A percentile compares a stretch with the other conserved stretches of the same genome.
Evolutionary conservation across 2,113 vertebrate species (phyloP).

Genomic region (Mesoclemmys tuberculata): DNA sequence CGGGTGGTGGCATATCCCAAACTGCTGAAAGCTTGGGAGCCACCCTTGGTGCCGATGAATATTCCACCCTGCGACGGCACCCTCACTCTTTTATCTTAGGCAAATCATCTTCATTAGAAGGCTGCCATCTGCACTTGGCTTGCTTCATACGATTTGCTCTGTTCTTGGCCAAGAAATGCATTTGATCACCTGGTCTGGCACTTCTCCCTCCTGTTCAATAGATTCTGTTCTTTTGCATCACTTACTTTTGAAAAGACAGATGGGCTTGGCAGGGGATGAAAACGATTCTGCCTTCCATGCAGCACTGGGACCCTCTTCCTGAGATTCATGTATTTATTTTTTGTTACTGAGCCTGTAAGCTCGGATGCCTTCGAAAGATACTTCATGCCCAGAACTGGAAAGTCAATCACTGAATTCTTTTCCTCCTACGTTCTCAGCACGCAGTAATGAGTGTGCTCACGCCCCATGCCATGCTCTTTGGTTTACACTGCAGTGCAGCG

Average conservation of each 20-base stretch:
- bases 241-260: neutral
- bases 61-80: too few relatives aligned
- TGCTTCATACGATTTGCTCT: neutral
- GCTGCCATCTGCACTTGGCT: neutral
- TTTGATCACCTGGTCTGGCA: neutral
- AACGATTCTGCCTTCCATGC: neutral
- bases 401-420: neutral
- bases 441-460: neutral
- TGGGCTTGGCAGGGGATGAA: neutral
- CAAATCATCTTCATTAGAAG: neutral
- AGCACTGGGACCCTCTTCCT: neutral
- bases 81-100: neutral
- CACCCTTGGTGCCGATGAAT: rapidly evolving
- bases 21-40: neutral
- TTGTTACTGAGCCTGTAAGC: neutral
- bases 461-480: neutral
- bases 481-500: neutral
- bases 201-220: neutral
- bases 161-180: rapidly evolving
- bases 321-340: neutral
- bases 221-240: rapidly evolving
- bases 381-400: neutral
- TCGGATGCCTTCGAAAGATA: neutral
- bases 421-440: rapidly evolving
- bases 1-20: too few relatives aligned